A percentile compares a stretch with the other conserved stretches of the same genome.
These are phyloP conservation scores for Listronotus bonariensis DNA, from an alignment of 1,140 invertebrate genomes.

Conservation along the genomic window DNA sequence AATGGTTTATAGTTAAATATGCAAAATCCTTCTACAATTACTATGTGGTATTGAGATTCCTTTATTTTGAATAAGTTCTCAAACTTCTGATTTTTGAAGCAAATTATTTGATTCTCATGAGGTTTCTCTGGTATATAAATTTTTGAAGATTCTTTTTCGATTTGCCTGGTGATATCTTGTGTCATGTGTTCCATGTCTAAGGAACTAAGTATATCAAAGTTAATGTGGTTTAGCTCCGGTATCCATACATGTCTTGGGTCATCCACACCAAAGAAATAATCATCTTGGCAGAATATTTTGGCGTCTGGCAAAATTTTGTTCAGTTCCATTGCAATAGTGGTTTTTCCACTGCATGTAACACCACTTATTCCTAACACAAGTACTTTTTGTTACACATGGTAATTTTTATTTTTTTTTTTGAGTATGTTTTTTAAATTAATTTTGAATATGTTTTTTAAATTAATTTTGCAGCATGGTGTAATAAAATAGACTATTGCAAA, in stretches of 20 bases:
- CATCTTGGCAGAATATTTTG: constrained; percentile 72
- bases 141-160: constrained; percentile 30
- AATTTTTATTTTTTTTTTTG: neutral
- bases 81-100: neutral
- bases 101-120: neutral
- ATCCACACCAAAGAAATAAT: constrained; percentile 74
- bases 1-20: constrained; percentile 72
- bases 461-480: too few relatives aligned
- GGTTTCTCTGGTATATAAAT: constrained; percentile 11
- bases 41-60: constrained; percentile 57
- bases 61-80: constrained; percentile 19
- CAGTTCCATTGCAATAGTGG: constrained; percentile 67
- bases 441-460: too few relatives aligned
- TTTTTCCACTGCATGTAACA: constrained; percentile 81
- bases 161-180: constrained; percentile 59
- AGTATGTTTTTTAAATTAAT: too few relatives aligned
- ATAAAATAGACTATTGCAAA: too few relatives aligned
- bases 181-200: constrained; percentile 77
- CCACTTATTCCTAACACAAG: constrained; percentile 71
- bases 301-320: constrained; percentile 61
- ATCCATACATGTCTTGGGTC: constrained; percentile 69
- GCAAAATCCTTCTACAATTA: constrained; percentile 78
- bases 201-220: constrained; percentile 76
- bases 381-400: constrained; percentile 7
- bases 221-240: constrained; percentile 71